Conservation (phyloP, 2,797 vertebrate genomes). For the Chloroceryle amazona region DNA sequence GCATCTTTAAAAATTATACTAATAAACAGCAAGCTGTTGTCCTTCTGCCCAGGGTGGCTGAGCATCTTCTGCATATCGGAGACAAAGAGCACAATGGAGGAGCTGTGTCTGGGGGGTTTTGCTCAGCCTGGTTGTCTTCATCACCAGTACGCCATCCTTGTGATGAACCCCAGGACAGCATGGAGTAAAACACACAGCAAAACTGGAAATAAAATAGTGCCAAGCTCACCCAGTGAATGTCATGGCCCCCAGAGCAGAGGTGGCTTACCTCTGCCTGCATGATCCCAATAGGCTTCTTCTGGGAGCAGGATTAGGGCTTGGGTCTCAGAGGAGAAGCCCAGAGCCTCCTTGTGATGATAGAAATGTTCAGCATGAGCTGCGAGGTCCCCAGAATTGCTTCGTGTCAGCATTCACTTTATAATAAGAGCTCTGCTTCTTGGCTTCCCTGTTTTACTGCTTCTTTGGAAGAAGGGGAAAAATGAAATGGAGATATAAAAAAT, state of each 20-base stretch:
- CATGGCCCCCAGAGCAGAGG: not conserved
- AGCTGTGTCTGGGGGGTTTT: not conserved
- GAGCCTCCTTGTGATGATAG: not conserved
- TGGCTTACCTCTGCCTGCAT: not conserved
- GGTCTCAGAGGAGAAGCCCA: not conserved
- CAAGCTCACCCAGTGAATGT: not conserved
- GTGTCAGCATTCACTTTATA: conserved; percentile 1
- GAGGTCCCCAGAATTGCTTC: not conserved
- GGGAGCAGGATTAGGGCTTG: not conserved
- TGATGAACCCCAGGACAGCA: not conserved
- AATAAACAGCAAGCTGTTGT: conserved; percentile 72
- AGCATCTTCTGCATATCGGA: not conserved
- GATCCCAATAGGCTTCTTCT: not conserved
- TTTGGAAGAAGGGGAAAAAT: conserved; percentile 41
- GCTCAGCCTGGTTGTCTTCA: not conserved
- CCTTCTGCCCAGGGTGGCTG: conserved; percentile 42
- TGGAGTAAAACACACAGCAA: not conserved
- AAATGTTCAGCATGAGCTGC: not conserved
- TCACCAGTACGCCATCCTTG: not conserved
- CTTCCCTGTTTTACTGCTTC: conserved; percentile 26
- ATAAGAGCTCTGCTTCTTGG: not conserved
- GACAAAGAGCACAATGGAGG: conserved; percentile 30
- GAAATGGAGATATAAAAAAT: conserved; percentile 56
- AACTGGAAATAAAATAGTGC: not conserved
- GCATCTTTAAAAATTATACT: conserved; percentile 79